Conservation (phyloP, 2,888 invertebrate genomes). For the Sinentomon sp. region DNA sequence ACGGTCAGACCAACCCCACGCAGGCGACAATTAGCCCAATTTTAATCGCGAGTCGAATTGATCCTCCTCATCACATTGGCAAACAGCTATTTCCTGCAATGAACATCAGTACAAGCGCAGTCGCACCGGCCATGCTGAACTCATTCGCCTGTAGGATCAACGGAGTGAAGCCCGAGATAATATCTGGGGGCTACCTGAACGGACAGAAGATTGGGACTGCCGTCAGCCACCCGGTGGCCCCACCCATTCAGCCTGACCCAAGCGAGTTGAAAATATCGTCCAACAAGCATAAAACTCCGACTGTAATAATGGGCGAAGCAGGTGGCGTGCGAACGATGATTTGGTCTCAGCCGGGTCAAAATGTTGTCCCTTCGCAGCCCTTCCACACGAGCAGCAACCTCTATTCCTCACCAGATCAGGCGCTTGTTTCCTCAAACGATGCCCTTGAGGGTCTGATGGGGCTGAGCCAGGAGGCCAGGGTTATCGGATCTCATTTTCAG, state of each 20-base stretch:
- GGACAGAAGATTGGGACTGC: slow-evolving; percentile 13
- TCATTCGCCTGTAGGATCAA: slow-evolving; percentile 31
- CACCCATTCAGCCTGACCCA: slow-evolving; percentile 20
- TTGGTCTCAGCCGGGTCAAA: slow-evolving; percentile 31
- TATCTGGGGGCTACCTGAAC: slow-evolving; percentile 27
- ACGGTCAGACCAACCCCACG: slow-evolving; percentile 5
- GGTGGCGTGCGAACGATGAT: slow-evolving; percentile 52
- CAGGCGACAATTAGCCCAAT: neutral
- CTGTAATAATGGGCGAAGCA: slow-evolving; percentile 77
- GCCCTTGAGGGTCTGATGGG: slow-evolving; percentile 23
- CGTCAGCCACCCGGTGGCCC: too few species aligned
- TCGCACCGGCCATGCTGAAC: slow-evolving; percentile 10
- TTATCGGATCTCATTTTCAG: slow-evolving; percentile 13
- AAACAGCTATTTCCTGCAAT: slow-evolving; percentile 4
- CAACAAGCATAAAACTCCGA: too few species aligned
- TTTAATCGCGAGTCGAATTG: too few species aligned
- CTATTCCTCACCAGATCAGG: slow-evolving; percentile 21
- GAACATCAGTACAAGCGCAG: slow-evolving; percentile 6
- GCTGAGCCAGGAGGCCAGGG: slow-evolving; percentile 18
- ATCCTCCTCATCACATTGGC: neutral
- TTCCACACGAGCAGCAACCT: slow-evolving; percentile 20
- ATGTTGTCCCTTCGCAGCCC: slow-evolving; percentile 12
- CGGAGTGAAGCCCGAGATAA: slow-evolving; percentile 55
- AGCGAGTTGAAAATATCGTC: too few species aligned
- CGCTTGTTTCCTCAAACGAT: slow-evolving; percentile 25